Base-by-base conservation (phyloP, 2,113 vertebrate genomes). In the Mystacornis crossleyi region DNA sequence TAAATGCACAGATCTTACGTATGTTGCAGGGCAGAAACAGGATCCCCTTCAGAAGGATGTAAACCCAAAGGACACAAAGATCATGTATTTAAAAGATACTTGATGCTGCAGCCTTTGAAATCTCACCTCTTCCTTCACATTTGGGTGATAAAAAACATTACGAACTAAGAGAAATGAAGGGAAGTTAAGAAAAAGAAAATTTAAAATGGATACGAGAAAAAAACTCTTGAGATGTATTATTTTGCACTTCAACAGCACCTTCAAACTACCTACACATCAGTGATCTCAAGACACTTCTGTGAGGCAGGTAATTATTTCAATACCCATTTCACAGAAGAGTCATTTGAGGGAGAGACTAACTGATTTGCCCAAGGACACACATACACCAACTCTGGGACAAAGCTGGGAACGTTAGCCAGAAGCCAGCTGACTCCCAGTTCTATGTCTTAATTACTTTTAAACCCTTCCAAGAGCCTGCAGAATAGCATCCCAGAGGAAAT, bases 11-110 rank as follows among this genome's bases (percentile, higher is more conserved):
- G 85, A 94, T 97, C 93, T 96, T 94, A 96, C 82, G 88, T 95
- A 97, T 92, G 86, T 95, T 96, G 96, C 92, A 96, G 96, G 82
- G 93, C 92, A 95, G 96, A 97, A 96, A 96, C 95, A 95, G 90
- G 93, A 95, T 96, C 90, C 96, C 93, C 93, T 97, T 94, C 95
- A 96, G 93, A 94, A 96, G 92, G 94, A 95, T 95, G 96, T 95
- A 95, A 96, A 97, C 96, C 93, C 96, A 97, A 96, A 96, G 96
- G 95, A 96, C 95, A 94, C 95, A 96, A 97, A 97, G 95, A 96
- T 86, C 92, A 93, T 95, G 96, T 95, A 95, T 84, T 86, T 89
- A 96, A 96, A 97, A 96, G 93, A 96, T 33, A 97, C 88, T 92
- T 97, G 96, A 96, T 92, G 96, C 86, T 94, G 93, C 95, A 97